These are phyloP conservation scores for Sinocyclocheilus rhinocerous DNA, from an alignment of 2,113 vertebrate species.

Conservation along the genomic window DNA sequence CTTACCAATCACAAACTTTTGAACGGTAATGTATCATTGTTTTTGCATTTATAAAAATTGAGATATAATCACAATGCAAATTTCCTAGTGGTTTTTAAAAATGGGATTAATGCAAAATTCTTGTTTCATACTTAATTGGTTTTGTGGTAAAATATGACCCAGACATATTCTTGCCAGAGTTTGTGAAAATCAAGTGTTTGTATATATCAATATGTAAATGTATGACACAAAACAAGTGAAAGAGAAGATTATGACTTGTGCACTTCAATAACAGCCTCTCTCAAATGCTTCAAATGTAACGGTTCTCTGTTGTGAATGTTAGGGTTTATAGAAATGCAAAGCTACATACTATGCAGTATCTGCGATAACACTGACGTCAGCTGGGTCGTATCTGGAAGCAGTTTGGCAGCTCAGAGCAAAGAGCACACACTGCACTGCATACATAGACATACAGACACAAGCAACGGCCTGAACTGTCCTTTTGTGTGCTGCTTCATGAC, in stretches of 20 bases:
- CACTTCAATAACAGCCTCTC: not conserved
- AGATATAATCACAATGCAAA: not conserved
- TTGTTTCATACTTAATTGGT: not conserved
- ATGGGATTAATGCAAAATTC: not conserved
- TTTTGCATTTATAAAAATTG: not conserved
- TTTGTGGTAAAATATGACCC: not conserved
- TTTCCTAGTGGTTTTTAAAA: not conserved
- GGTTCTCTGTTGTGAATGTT: not conserved
- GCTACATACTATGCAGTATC: not conserved
- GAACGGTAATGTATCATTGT: not conserved
- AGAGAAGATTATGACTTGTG: not conserved
- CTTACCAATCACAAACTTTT: not conserved
- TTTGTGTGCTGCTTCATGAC: slow-evolving; percentile 36
- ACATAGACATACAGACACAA: not conserved
- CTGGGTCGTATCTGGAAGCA: slow-evolving; percentile 29
- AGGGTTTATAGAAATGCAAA: not conserved
- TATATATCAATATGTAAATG: not conserved
- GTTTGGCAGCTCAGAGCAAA: slow-evolving; percentile 23
- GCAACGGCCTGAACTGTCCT: slow-evolving; percentile 14
- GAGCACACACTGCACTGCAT: not conserved
- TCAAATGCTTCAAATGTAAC: not conserved
- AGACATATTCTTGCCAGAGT: not conserved
- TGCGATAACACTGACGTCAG: slow-evolving; percentile 23
- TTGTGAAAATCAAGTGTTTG: not conserved
- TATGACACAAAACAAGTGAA: not conserved